Evolutionary conservation across 2,113 vertebrate genomes (phyloP), one percentile per base, ranked within the genome.

Genomic region (Chloropsis cyanopogon): DNA sequence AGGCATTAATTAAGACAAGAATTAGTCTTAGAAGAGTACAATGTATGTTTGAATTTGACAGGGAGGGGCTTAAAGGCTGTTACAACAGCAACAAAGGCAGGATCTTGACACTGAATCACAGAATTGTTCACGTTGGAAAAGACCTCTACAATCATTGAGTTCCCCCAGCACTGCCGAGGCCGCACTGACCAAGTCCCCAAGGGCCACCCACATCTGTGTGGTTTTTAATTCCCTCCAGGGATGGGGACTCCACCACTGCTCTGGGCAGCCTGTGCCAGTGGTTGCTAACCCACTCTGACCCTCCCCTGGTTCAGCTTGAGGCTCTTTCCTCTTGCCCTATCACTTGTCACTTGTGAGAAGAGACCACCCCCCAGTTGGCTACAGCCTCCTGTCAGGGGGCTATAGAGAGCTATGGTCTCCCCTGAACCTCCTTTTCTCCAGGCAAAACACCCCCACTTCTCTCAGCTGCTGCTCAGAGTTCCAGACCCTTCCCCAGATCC

Each of bases 181-280:
- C n/a, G 12, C 26, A 3, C 9, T 14, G 23, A 46, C 18, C 18
- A 33, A 15, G 15, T 15, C 19, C 10, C 56, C 39, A 61, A 17
- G n/a, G 23, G 37, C 26, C 10, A 52, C 33, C 26, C 10, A 52
- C 33, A 37, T 39, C 23, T 60, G 5, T 44, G 54, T 68, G 46
- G 14, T 2, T 86, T 77, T 59, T 20, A 47, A 46, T 23, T 78
- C 23, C 9, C 28, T 53, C 20, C n/a, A 39, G 20, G 64, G 10
- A 16, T 37, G 22, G 7, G 35, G 15, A 24, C 12, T 76, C 29
- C 61, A 44, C 4, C 52, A 52, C 52, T 12, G 12, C 23, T 37
- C 23, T 52, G 68, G 35, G 6, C 22, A 81, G 33, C 37, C 39
- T 52, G 8, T 59, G 12, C 37, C 52, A 44, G 1, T 0, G 1